These are phyloP conservation scores for Leptinotarsa peninsularis DNA, from an alignment of 2,888 invertebrate genomes.

Conservation along the genomic window DNA sequence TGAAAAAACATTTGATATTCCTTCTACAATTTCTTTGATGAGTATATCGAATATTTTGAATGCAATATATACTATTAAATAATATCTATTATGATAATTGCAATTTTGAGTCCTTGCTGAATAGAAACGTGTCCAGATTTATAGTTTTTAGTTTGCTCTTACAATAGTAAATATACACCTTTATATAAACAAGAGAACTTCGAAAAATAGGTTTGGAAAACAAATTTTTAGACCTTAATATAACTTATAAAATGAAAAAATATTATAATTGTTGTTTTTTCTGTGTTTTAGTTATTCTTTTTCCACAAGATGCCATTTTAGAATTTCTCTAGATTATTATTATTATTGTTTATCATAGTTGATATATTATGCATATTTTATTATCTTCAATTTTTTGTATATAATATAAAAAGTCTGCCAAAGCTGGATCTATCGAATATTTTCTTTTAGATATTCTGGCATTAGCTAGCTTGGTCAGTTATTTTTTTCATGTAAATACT, in stretches of 20 bases:
- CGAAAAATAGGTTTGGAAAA: conserved; percentile 1
- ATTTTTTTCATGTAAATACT: conserved; percentile 62
- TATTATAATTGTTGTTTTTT: conserved; percentile 33
- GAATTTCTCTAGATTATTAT: conserved; percentile 43
- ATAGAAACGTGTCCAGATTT: conserved; percentile 16
- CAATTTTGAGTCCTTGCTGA: not conserved
- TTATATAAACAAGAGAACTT: conserved; percentile 7
- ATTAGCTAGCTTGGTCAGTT: conserved; percentile 59
- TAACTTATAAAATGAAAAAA: conserved; percentile 28
- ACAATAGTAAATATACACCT: conserved; percentile 1
- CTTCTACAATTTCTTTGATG: not conserved
- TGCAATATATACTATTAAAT: conserved; percentile 8
- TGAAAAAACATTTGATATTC: not conserved
- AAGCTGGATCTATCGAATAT: conserved; percentile 29
- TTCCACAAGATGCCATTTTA: conserved; percentile 46
- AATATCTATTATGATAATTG: conserved; percentile 4
- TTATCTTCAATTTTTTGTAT: conserved; percentile 40
- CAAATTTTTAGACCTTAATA: conserved; percentile 20
- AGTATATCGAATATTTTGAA: not conserved
- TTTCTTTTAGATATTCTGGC: conserved; percentile 51
- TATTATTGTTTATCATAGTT: conserved; percentile 48
- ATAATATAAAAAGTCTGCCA: conserved; percentile 36
- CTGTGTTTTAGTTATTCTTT: conserved; percentile 30
- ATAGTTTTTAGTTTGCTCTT: conserved; percentile 15
- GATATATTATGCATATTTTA: conserved; percentile 44